A percentile compares a stretch with the other conserved stretches of the same genome.
Evolutionary conservation across 2,113 vertebrate species (phyloP).

Genomic region (Actenoides hombroni): DNA sequence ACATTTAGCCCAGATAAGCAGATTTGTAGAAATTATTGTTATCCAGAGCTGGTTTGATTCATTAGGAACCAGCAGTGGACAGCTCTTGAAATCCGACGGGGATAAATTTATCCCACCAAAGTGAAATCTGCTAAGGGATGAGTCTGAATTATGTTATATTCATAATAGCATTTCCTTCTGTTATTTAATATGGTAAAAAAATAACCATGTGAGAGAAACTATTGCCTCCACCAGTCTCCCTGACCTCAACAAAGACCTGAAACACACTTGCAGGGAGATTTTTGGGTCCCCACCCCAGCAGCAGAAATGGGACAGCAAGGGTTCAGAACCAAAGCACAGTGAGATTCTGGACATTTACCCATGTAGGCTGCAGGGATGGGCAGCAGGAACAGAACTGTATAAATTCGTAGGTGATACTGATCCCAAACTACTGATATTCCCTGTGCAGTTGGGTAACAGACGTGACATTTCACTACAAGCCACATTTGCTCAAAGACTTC

Average conservation of each 20-base stretch:
- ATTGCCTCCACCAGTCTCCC: neutral
- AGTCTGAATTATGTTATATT: constrained; percentile 31
- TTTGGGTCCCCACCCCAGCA: neutral
- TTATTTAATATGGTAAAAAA: constrained; percentile 6
- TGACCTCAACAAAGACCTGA: neutral
- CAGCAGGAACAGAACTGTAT: fast-evolving
- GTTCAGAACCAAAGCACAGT: neutral
- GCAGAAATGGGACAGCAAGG: neutral
- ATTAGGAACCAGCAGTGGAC: constrained; percentile 44
- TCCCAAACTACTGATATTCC: neutral
- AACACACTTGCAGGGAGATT: neutral
- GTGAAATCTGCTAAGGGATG: constrained; percentile 26
- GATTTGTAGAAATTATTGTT: constrained; percentile 58
- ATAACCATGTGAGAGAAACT: neutral
- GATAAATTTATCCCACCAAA: constrained; percentile 51
- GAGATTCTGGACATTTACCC: neutral
- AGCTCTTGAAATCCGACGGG: constrained; percentile 17
- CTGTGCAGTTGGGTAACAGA: neutral
- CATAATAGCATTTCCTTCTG: neutral
- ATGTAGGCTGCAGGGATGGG: neutral
- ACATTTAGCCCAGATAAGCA: constrained; percentile 53
- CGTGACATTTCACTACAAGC: neutral
- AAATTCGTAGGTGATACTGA: neutral
- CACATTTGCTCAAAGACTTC: neutral
- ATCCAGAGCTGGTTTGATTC: constrained; percentile 17